Percentiles rank a stretch among this genome's conserved stretches.
Conservation (phyloP, 2,888 invertebrate species). For the Diarsia dahlii region DNA sequence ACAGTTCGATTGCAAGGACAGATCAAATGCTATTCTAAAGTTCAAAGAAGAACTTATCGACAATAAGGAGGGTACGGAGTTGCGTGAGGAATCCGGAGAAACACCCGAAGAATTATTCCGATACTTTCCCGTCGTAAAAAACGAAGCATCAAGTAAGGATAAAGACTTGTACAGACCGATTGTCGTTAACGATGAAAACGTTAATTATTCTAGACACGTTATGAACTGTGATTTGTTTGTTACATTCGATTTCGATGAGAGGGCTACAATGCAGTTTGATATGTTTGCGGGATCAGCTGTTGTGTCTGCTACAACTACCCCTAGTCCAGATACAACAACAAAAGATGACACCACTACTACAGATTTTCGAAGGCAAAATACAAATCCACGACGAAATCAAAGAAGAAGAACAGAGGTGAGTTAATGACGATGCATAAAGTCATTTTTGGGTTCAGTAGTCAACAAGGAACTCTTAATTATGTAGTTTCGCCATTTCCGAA, state of each 20-base stretch:
- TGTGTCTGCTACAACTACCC: not conserved
- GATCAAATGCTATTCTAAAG: not conserved
- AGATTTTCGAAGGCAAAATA: too few relatives aligned
- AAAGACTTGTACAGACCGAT: fast-evolving
- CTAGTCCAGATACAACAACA: too few relatives aligned
- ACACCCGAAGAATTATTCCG: not conserved
- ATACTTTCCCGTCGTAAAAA: not conserved
- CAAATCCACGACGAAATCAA: too few relatives aligned
- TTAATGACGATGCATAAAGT: too few relatives aligned
- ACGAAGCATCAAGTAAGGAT: too few relatives aligned
- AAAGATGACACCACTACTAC: too few relatives aligned
- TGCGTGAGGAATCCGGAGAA: not conserved
- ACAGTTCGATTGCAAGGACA: not conserved
- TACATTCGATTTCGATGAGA: conserved; percentile 1
- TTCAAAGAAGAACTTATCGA: conserved; percentile 26
- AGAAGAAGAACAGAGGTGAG: too few relatives aligned
- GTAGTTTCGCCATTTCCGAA: too few relatives aligned
- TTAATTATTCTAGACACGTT: not conserved
- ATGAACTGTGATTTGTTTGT: conserved; percentile 27
- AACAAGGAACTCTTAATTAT: too few relatives aligned
- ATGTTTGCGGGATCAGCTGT: conserved; percentile 10
- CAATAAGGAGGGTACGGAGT: not conserved
- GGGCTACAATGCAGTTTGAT: conserved; percentile 13
- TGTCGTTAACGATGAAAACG: not conserved
- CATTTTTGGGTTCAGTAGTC: too few relatives aligned